These are phyloP conservation scores for Megamerina dolium DNA, from an alignment of 2,888 invertebrate genomes.

Conservation along the genomic window DNA sequence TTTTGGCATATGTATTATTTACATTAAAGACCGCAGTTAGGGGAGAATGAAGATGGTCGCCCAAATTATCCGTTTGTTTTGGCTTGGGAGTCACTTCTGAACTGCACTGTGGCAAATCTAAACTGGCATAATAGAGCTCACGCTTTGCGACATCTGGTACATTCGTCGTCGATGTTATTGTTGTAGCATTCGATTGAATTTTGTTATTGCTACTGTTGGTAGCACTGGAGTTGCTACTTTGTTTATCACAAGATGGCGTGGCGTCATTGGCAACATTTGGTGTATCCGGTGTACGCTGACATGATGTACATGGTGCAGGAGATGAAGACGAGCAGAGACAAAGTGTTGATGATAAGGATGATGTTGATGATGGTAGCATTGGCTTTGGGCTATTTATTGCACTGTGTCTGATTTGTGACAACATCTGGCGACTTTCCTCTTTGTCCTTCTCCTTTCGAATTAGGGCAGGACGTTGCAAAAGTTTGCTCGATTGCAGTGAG, in stretches of 20 bases:
- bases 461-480: too few relatives aligned
- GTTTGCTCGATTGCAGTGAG: conserved; percentile 31
- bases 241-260: too few relatives aligned
- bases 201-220: too few relatives aligned
- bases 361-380: conserved; percentile 17
- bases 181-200: conserved; percentile 26
- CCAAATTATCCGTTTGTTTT: not conserved
- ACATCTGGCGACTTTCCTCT: too few relatives aligned
- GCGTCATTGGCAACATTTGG: too few relatives aligned
- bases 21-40: not conserved
- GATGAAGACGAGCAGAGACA: conserved; percentile 3
- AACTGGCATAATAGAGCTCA: conserved; percentile 60
- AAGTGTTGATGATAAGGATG: conserved; percentile 29
- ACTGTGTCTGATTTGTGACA: not conserved
- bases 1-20: conserved; percentile 12
- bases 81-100: conserved; percentile 17
- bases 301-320: conserved; percentile 12
- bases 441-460: too few relatives aligned
- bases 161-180: not conserved
- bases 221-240: too few relatives aligned
- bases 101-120: conserved; percentile 52
- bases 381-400: conserved; percentile 4
- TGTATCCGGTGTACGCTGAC: conserved; percentile 5
- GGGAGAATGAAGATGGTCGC: not conserved
- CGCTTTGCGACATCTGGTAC: conserved; percentile 22